Base-by-base conservation (phyloP, 1,140 invertebrate species). In the Drosophila bifasciata region DNA sequence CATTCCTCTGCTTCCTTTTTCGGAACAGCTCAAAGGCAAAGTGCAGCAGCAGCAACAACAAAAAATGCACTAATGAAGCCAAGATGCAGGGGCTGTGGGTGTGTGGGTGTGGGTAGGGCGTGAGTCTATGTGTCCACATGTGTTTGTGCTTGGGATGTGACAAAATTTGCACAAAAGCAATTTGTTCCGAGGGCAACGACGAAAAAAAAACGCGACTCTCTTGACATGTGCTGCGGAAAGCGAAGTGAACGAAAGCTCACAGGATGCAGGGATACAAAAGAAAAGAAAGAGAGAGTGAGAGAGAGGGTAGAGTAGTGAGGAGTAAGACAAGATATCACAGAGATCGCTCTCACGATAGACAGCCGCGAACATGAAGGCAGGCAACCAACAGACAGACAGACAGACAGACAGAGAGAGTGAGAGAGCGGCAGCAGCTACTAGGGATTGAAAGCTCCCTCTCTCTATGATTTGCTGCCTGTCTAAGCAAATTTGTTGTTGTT, bases 101-200 rank as follows among this genome's bases (percentile, higher is more conserved):
- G 32, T 45, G 28, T 32, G 61, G 48, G 44, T 60, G 17, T 50
- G 44, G 23, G 28, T 60, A 48, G 57, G 19, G 28, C 0, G 23
- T 17, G 28, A 11, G 28, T 36, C 32, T 36, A 36, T n/a, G n/a
- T n/a, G n/a, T 11, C 32, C 32, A 11, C 32, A 36, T 36, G 58
- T 58, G 57, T 68, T 55, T 75, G 52, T 72, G 66, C 52, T 45
- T 40, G 69, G 23, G 53, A 75, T 79, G 76, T 75, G 70, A 79
- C 66, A 79, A 84, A 79, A 84, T 84, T 84, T 85, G 76, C 79
- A 84, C 80, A 84, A 84, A 84, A 84, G 79, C 79, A 84, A 84
- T 84, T 84, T 84, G 79, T 84, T 84, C 84, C 68, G 50, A 75
- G 64, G 56, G 64, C 55, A 61, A 13, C 32, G 16, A 60, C 19